Percentiles rank a stretch among this genome's conserved stretches.
Conservation (phyloP, 1,140 invertebrate species). For the Aphelenchoides besseyi region DNA sequence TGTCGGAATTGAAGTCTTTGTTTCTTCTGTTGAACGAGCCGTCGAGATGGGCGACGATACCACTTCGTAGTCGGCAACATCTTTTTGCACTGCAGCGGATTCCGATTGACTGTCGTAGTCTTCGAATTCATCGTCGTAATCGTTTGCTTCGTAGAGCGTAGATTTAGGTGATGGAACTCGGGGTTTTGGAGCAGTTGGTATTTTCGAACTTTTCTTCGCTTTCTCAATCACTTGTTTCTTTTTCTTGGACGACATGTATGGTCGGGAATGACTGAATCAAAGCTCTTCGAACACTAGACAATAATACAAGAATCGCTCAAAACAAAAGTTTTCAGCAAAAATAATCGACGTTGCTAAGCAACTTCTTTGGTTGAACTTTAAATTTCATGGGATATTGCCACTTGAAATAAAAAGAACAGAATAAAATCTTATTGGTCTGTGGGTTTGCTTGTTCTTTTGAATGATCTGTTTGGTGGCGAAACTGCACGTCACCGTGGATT, state of each 20-base stretch:
- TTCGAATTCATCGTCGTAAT: constrained; percentile 10
- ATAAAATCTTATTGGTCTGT: too few species aligned
- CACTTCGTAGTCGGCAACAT: not conserved
- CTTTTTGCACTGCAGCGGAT: not conserved
- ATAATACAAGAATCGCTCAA: too few species aligned
- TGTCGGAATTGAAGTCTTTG: not conserved
- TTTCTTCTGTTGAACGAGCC: not conserved
- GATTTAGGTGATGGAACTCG: not conserved
- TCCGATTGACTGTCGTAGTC: not conserved
- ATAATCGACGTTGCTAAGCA: too few species aligned
- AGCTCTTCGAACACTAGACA: too few species aligned
- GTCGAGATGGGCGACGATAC: not conserved
- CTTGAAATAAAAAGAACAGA: too few species aligned
- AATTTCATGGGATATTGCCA: too few species aligned
- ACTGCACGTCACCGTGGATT: too few species aligned
- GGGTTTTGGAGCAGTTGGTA: not conserved
- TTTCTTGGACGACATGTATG: not conserved
- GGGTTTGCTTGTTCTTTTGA: too few species aligned
- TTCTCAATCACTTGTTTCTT: not conserved
- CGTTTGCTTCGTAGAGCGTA: not conserved
- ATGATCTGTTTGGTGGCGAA: too few species aligned
- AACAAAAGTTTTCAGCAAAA: too few species aligned
- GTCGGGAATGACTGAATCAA: too few species aligned
- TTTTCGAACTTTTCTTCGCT: not conserved
- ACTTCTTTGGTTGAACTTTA: too few species aligned